Conservation (phyloP, 1,140 invertebrate species). For the Drosophila biarmipes region DNA sequence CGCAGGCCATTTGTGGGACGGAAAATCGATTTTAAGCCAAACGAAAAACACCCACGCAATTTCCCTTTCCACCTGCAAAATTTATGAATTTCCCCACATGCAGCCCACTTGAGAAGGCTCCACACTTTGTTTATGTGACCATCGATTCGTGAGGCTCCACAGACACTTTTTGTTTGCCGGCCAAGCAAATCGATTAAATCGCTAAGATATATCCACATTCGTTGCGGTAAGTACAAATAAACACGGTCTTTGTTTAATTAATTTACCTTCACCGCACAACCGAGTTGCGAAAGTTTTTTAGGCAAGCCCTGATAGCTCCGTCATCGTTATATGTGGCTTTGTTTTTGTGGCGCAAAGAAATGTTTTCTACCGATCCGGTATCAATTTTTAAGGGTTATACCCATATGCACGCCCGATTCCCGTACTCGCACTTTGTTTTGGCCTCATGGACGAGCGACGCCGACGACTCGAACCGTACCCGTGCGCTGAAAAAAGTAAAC, state of each 20-base stretch:
- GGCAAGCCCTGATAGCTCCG: constrained; percentile 43
- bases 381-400: constrained; percentile 2
- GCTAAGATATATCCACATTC: constrained; percentile 4
- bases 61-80: constrained; percentile 22
- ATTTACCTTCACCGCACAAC: constrained; percentile 33
- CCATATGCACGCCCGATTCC: constrained; percentile 8
- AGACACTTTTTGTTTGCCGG: constrained; percentile 50
- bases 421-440: constrained; percentile 20
- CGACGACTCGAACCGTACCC: constrained; percentile 41
- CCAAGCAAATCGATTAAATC: constrained; percentile 57
- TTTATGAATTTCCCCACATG: constrained; percentile 11
- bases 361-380: background rate
- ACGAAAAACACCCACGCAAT: constrained; percentile 24
- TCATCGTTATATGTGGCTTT: constrained; percentile 41
- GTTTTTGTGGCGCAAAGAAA: constrained; percentile 12
- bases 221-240: constrained; percentile 33
- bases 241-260: constrained; percentile 39
- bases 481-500: constrained; percentile 40
- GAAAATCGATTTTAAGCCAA: constrained; percentile 58
- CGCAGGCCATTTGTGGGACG: background rate
- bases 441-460: background rate
- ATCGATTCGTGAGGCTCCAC: constrained; percentile 48
- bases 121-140: constrained; percentile 59
- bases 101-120: background rate
- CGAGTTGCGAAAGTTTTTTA: constrained; percentile 40